Percentiles rank a stretch among this genome's conserved stretches.
These are phyloP conservation scores for Lepus oiostolus DNA, from an alignment of 2,797 vertebrate genomes.

Conservation along the genomic window DNA sequence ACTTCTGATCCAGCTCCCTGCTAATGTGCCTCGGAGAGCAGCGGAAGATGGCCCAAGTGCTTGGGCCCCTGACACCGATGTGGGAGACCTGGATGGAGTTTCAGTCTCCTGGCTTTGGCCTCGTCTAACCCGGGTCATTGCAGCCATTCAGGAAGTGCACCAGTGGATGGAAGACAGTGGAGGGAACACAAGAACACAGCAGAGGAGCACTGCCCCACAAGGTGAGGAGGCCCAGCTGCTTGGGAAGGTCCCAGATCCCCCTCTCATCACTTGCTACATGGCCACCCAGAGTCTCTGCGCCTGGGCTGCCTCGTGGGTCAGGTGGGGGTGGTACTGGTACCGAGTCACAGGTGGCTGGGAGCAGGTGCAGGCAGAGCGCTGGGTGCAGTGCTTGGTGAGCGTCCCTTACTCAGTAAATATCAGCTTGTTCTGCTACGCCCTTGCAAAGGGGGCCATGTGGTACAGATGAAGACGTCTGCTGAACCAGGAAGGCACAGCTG, in stretches of 20 bases:
- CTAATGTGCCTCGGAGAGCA: too few species aligned
- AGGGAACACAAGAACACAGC: background rate
- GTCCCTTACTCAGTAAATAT: conserved; percentile 19
- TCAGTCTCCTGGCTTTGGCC: too few species aligned
- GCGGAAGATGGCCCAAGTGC: too few species aligned
- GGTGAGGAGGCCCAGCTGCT: background rate
- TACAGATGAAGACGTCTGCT: background rate
- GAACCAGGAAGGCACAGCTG: accelerated
- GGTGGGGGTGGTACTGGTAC: background rate
- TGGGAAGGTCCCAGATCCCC: background rate
- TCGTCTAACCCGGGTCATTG: too few species aligned
- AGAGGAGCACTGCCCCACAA: background rate
- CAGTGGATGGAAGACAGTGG: too few species aligned
- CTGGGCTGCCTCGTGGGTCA: background rate
- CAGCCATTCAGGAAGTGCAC: too few species aligned
- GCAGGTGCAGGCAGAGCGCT: background rate
- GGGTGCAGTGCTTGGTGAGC: background rate
- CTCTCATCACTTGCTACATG: background rate
- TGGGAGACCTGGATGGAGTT: too few species aligned
- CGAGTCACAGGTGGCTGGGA: background rate
- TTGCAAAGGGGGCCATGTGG: background rate
- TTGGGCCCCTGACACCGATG: too few species aligned
- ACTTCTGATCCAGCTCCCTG: too few species aligned
- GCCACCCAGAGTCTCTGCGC: background rate
- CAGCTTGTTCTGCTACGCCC: background rate